Percentiles rank a stretch among this genome's conserved stretches.
These are phyloP conservation scores for Ceraclea dissimilis DNA, from an alignment of 2,888 invertebrate genomes.

Conservation along the genomic window DNA sequence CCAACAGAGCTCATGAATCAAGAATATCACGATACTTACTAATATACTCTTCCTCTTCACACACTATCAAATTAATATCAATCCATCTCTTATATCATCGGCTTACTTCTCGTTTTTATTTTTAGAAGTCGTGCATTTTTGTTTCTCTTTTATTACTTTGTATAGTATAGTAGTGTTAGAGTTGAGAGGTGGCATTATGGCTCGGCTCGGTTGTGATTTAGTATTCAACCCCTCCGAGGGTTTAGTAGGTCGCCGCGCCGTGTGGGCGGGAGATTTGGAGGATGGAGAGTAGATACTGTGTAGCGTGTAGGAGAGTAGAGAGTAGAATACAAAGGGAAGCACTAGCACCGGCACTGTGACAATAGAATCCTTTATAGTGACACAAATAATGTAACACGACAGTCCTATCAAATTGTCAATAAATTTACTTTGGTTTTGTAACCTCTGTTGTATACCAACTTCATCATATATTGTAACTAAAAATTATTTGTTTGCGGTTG, in stretches of 20 bases:
- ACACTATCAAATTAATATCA: not conserved
- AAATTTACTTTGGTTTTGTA: no score
- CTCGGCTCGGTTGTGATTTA: not conserved
- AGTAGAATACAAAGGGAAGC: no score
- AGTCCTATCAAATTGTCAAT: no score
- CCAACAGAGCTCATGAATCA: not conserved
- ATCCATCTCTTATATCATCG: not conserved
- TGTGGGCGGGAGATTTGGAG: constrained; percentile 1
- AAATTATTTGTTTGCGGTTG: no score
- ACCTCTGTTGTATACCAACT: no score
- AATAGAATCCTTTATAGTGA: no score
- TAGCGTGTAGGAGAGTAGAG: no score
- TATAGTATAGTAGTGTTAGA: no score
- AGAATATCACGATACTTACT: not conserved
- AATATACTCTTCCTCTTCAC: not conserved
- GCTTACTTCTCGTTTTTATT: not conserved
- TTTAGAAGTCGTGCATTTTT: not conserved
- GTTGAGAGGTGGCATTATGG: not conserved
- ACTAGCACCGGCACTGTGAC: no score
- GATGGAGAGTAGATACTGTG: not conserved
- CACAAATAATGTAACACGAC: no score
- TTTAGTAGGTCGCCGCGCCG: not conserved
- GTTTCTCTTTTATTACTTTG: not conserved
- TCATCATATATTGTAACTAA: no score
- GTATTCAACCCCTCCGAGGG: not conserved